Evolutionary conservation across 2,797 vertebrate genomes (phyloP).

Genomic region (Sebastes hubbsi): DNA sequence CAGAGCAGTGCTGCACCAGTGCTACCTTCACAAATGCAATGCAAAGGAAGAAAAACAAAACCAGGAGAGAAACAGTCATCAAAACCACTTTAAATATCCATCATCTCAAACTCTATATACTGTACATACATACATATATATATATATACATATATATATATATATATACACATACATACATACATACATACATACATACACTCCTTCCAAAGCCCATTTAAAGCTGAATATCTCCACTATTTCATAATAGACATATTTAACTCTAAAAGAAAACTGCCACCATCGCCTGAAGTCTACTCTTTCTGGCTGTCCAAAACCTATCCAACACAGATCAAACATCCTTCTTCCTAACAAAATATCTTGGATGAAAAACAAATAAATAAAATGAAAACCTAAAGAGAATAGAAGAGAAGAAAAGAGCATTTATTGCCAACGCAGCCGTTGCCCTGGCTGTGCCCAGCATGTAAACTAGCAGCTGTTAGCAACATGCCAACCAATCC

Average conservation of each 20-base stretch:
- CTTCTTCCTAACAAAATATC: background rate
- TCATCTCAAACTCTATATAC: too few relatives aligned
- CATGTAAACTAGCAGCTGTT: conserved; percentile 24
- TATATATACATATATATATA: rapidly evolving
- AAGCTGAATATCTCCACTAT: background rate
- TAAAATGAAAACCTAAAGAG: background rate
- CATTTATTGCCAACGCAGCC: background rate
- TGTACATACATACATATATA: too few relatives aligned
- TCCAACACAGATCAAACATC: background rate
- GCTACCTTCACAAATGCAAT: conserved; percentile 12
- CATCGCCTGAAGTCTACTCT: background rate
- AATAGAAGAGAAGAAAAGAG: background rate
- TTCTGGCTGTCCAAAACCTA: too few relatives aligned
- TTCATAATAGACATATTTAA: background rate
- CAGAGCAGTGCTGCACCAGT: conserved; percentile 32
- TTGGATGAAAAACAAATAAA: background rate
- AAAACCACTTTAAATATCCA: too few relatives aligned
- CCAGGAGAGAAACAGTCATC: too few relatives aligned
- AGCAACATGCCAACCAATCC: conserved; percentile 9
- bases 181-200: too few relatives aligned
- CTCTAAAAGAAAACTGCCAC: background rate
- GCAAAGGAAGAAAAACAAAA: background rate
- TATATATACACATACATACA: too few relatives aligned
- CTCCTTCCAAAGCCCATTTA: background rate
- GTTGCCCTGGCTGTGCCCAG: conserved; percentile 3